Percentiles rank a stretch among this genome's conserved stretches.
phyloP scores from a whole-genome alignment of 92 coral and sea anemone genomes.

The Phymanthus crucifer region DNA sequence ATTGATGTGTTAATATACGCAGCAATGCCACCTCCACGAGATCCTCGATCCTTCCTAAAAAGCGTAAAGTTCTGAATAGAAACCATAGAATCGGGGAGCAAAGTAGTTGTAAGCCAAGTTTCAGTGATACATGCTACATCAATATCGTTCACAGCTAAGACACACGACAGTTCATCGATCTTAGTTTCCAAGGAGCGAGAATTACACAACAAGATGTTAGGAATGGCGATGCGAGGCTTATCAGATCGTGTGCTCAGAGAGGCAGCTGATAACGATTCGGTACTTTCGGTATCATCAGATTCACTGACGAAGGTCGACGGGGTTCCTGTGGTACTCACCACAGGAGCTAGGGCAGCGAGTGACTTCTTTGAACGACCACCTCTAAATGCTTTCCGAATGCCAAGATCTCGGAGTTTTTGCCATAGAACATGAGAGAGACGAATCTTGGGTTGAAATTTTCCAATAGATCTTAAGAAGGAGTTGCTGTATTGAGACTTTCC shows the following conservation, averaged over 20 bases:
- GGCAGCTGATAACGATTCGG: too few species aligned
- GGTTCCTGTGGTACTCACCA: background rate
- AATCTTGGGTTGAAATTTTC: background rate
- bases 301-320: too few species aligned
- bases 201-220: slow-evolving; percentile 31
- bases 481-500: background rate
- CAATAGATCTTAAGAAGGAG: background rate
- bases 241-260: too few species aligned
- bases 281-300: too few species aligned
- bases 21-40: slow-evolving; percentile 14
- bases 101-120: slow-evolving; percentile 25
- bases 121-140: slow-evolving; percentile 32
- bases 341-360: background rate
- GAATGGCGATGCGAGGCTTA: background rate
- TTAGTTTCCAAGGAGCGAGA: slow-evolving; percentile 22
- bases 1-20: slow-evolving; percentile 10
- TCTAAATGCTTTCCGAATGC: background rate
- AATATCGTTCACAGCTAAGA: slow-evolving; percentile 15
- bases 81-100: slow-evolving; percentile 20
- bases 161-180: slow-evolving; percentile 31
- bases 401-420: background rate
- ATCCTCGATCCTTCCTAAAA: background rate
- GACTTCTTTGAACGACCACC: background rate
- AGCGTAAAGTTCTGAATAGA: slow-evolving; percentile 20
- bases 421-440: background rate